phyloP scores from a whole-genome alignment of 2,888 invertebrate genomes.

The Penaeus monodon region DNA sequence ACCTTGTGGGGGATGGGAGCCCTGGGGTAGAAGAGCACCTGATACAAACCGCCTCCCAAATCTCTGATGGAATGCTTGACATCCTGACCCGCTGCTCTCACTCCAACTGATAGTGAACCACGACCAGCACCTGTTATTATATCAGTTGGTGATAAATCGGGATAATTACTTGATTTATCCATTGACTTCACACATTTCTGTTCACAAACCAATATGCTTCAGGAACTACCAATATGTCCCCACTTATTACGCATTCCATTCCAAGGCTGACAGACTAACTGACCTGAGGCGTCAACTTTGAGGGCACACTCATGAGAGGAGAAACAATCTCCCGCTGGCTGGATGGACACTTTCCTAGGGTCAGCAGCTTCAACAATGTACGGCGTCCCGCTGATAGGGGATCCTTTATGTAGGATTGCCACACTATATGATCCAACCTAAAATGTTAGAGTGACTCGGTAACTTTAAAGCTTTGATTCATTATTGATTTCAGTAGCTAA shows the following conservation, averaged over 20 bases:
- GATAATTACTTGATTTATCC: no score
- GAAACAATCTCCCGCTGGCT: slow-evolving; percentile 57
- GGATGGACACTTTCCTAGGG: slow-evolving; percentile 72
- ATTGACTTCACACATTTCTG: no score
- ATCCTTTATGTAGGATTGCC: slow-evolving; percentile 69
- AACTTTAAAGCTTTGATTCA: no score
- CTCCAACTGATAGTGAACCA: slow-evolving; percentile 83
- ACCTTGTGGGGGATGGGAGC: slow-evolving; percentile 89
- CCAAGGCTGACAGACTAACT: background rate
- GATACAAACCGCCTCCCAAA: slow-evolving; percentile 81
- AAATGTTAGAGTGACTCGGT: background rate
- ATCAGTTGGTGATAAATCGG: background rate
- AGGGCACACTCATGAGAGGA: slow-evolving; percentile 60
- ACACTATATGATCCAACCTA: slow-evolving; percentile 63
- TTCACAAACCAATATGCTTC: background rate
- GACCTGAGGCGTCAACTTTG: slow-evolving; percentile 61
- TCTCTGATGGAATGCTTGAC: slow-evolving; percentile 85
- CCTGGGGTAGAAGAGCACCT: slow-evolving; percentile 89
- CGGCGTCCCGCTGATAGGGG: slow-evolving; percentile 76
- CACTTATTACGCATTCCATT: no score
- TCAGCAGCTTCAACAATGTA: slow-evolving; percentile 79
- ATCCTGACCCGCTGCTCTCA: slow-evolving; percentile 84
- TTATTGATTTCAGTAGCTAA: no score
- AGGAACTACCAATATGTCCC: no score
- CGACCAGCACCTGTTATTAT: slow-evolving; percentile 80